Percentiles rank a stretch among this genome's conserved stretches.
These are phyloP conservation scores for Cylloceria caligata DNA, from an alignment of 2,888 invertebrate genomes.

Conservation along the genomic window DNA sequence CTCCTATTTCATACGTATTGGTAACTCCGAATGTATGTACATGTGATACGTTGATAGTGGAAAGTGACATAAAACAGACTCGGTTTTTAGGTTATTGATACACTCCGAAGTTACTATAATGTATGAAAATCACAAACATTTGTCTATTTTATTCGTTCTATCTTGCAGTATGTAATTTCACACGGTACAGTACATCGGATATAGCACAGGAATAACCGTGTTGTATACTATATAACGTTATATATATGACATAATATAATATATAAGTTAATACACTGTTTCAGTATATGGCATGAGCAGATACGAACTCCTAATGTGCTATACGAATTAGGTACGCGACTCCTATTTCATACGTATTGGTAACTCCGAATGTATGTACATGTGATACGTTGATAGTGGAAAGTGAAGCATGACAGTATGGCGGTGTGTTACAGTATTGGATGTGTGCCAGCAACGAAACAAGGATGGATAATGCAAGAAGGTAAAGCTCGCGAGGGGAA, in stretches of 20 bases:
- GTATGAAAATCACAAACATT: not conserved
- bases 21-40: not conserved
- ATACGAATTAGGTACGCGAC: not conserved
- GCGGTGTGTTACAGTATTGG: slow-evolving; percentile 31
- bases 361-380: not conserved
- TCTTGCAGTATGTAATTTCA: not conserved
- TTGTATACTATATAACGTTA: not conserved
- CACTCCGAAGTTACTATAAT: not conserved
- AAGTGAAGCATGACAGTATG: slow-evolving; percentile 24
- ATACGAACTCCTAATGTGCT: not conserved
- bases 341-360: not conserved
- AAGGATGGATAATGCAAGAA: slow-evolving; percentile 17
- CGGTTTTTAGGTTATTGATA: too few species aligned
- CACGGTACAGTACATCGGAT: not conserved
- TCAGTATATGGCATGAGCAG: not conserved
- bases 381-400: slow-evolving; percentile 6
- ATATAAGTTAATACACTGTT: not conserved
- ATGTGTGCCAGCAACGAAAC: slow-evolving; percentile 19
- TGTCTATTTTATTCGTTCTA: not conserved
- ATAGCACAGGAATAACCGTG: not conserved
- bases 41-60: slow-evolving; percentile 5
- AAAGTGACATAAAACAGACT: too few species aligned
- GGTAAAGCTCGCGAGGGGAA: not conserved
- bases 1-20: not conserved
- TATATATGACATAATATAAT: not conserved